phyloP scores from a whole-genome alignment of 2,888 invertebrate genomes.

The Tachystola acroxantha region DNA sequence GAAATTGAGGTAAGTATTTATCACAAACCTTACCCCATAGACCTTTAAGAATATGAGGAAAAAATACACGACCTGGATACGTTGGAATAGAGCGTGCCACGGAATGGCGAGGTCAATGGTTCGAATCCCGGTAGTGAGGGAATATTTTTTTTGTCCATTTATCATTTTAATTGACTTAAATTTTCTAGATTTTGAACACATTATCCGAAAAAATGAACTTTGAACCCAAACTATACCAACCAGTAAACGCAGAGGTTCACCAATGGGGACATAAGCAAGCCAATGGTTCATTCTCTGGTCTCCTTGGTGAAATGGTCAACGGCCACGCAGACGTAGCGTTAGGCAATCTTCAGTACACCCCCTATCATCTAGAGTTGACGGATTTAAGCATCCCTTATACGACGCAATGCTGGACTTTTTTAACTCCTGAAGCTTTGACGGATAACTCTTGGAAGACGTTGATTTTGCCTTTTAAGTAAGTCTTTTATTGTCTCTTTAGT shows the following conservation, averaged over 20 bases:
- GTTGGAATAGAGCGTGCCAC: too few relatives aligned
- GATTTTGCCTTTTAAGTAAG: constrained; percentile 87
- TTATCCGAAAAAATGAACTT: constrained; percentile 86
- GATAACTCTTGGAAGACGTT: constrained; percentile 92
- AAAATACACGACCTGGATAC: too few relatives aligned
- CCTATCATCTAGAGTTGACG: constrained; percentile 81
- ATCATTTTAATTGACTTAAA: too few relatives aligned
- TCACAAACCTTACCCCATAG: too few relatives aligned
- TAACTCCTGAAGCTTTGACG: constrained; percentile 88
- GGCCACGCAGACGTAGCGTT: constrained; percentile 85
- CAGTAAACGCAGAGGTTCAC: constrained; percentile 76
- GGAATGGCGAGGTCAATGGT: too few relatives aligned
- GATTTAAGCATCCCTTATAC: constrained; percentile 88
- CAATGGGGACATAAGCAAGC: constrained; percentile 82
- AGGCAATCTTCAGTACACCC: constrained; percentile 87
- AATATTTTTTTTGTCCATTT: too few relatives aligned
- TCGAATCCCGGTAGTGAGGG: too few relatives aligned
- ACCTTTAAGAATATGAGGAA: too few relatives aligned
- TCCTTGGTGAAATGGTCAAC: constrained; percentile 84
- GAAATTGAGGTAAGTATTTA: constrained; percentile 81
- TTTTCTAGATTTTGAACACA: constrained; percentile 80
- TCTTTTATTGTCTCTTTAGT: too few relatives aligned
- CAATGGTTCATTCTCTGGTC: constrained; percentile 84
- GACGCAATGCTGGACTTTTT: constrained; percentile 89
- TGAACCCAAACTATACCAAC: constrained; percentile 81